Conservation (phyloP, 2,888 invertebrate species). For the Cancer borealis region DNA sequence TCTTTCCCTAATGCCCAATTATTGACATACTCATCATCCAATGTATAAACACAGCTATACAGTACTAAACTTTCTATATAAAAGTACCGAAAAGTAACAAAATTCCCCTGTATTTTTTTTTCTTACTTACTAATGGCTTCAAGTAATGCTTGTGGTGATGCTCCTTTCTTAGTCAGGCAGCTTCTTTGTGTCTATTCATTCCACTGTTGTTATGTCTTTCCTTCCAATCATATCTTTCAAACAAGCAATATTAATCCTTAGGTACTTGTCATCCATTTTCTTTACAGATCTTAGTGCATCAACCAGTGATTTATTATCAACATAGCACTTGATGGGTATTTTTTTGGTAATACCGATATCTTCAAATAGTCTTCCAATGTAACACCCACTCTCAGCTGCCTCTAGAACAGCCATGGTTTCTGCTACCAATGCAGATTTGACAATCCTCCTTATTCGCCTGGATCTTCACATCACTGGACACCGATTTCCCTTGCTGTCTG, state of each 20-base stretch:
- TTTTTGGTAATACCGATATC: background rate
- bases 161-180: background rate
- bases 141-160: too few relatives aligned
- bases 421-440: background rate
- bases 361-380: background rate
- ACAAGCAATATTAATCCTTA: background rate
- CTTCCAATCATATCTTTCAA: too few relatives aligned
- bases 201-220: background rate
- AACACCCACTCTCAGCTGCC: background rate
- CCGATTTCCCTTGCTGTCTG: background rate
- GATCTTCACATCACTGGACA: background rate
- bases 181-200: background rate
- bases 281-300: background rate
- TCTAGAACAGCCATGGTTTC: background rate
- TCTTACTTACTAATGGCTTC: too few relatives aligned
- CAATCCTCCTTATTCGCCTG: background rate
- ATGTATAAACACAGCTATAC: too few relatives aligned
- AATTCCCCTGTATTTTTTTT: too few relatives aligned
- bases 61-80: too few relatives aligned
- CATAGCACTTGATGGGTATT: background rate
- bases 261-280: background rate
- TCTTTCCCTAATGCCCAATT: too few relatives aligned
- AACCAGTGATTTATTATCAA: background rate
- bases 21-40: too few relatives aligned
- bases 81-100: too few relatives aligned